Base-by-base conservation (phyloP, 2,113 vertebrate species). In the Sakesphorus luctuosus region DNA sequence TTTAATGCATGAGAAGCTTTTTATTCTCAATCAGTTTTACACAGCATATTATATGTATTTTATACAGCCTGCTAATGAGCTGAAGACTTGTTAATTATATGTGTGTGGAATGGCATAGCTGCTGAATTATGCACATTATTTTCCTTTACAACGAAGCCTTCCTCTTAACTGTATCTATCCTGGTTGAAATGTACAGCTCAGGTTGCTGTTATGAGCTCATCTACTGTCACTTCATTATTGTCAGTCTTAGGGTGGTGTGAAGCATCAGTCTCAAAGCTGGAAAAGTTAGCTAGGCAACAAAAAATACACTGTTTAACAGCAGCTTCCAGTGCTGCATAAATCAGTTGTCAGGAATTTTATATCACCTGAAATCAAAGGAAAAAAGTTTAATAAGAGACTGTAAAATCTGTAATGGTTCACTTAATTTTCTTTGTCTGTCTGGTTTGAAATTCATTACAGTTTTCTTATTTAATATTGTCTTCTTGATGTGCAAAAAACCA, bases 31-130 rank as follows among this genome's bases (percentile, higher is more conserved):
- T 96, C 96, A 95, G 66, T 87, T 96, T 96, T 87, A 82, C 62
- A 80, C 74, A 85, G 87, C 74, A 53, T 94, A 94, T 94, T 96
- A 93, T 95, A 91, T 96, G 87, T 96, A 96, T 96, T 93, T 96
- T 96, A 94, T 96, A 96, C 90, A 95, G 96, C 77, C 52, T 96
- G 72, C 91, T 96, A 95, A 95, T 95, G 96, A 97, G 94, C 86
- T 94, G 95, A 87, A 95, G 92, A 76, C 81, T 97, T 89, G 86
- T 95, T 96, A 97, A 96, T 97, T 94, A 94, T 95, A 74, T 94
- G 89, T 94, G 74, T 94, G 89, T 90, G 82, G 84, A 97, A 87
- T 73, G 50, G 63, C 87, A 89, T 88, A 91, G 92, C 81, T 96
- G 75, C 73, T 97, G 95, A 96, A 94, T 96, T 96, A 96, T 96